Evolutionary conservation across 1,140 invertebrate species (phyloP).

Genomic region (Drosophila nigrodunni): DNA sequence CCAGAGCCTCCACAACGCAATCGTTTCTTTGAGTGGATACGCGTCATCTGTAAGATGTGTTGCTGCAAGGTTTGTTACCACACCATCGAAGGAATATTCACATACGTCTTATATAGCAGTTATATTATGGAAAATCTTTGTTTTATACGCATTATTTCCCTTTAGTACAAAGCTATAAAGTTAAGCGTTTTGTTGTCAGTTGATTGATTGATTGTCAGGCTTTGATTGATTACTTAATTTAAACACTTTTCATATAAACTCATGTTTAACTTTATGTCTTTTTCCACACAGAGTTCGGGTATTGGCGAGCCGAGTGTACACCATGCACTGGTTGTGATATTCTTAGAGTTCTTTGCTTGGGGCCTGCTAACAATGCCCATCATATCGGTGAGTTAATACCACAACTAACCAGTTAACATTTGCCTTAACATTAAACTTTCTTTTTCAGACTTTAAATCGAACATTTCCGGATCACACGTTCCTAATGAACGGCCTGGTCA

Average conservation of each 20-base stretch:
- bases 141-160: no score
- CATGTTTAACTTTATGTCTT: conserved; percentile 10
- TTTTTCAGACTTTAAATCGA: conserved; percentile 93
- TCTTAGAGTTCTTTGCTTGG: conserved; percentile 99
- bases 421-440: conserved; percentile 14
- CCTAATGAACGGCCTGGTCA: conserved; percentile 99
- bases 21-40: conserved; percentile 65
- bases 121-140: no score
- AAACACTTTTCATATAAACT: background rate
- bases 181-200: no score
- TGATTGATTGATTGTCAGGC: conserved; percentile 14
- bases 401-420: background rate
- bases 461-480: conserved; percentile 99
- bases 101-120: background rate
- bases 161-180: no score
- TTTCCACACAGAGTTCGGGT: conserved; percentile 87
- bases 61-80: conserved; percentile 70
- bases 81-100: background rate
- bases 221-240: background rate
- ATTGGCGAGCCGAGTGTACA: conserved; percentile 97
- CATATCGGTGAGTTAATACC: conserved; percentile 91
- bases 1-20: conserved; percentile 51
- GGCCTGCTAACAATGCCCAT: conserved; percentile 99
- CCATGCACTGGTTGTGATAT: conserved; percentile 99
- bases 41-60: conserved; percentile 56